These are phyloP conservation scores for Diabrotica virgifera DNA, from an alignment of 1,140 invertebrate species.

Conservation along the genomic window DNA sequence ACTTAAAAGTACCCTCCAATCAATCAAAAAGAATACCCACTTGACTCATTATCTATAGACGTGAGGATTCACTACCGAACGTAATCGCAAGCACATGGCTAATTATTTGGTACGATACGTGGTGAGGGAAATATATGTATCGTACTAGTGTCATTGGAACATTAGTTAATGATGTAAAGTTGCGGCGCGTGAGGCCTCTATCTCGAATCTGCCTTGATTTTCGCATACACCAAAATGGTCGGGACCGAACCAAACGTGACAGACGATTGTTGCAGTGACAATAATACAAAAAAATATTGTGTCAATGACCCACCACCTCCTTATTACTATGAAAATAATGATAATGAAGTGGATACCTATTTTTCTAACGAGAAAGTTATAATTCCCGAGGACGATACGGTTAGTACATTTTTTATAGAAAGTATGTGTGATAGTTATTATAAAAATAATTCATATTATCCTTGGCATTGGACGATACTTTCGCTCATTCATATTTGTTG, in stretches of 20 bases:
- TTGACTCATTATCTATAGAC: no score
- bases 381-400: constrained; percentile 57
- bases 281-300: not conserved
- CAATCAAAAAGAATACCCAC: no score
- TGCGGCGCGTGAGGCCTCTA: not conserved
- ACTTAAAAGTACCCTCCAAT: no score
- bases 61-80: no score
- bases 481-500: no score
- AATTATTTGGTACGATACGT: not conserved
- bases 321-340: constrained; percentile 35
- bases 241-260: not conserved
- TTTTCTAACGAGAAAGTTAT: constrained; percentile 61
- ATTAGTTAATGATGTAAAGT: not conserved
- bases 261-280: not conserved
- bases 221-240: no score
- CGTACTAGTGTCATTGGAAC: not conserved
- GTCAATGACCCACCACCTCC: not conserved
- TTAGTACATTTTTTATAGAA: not conserved
- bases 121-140: not conserved
- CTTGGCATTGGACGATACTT: no score
- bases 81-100: no score
- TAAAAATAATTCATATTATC: not conserved
- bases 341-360: constrained; percentile 51
- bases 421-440: not conserved
- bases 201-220: not conserved